phyloP scores from a whole-genome alignment of 1,140 invertebrate species.

The Trialeurodes vaporariorum region DNA sequence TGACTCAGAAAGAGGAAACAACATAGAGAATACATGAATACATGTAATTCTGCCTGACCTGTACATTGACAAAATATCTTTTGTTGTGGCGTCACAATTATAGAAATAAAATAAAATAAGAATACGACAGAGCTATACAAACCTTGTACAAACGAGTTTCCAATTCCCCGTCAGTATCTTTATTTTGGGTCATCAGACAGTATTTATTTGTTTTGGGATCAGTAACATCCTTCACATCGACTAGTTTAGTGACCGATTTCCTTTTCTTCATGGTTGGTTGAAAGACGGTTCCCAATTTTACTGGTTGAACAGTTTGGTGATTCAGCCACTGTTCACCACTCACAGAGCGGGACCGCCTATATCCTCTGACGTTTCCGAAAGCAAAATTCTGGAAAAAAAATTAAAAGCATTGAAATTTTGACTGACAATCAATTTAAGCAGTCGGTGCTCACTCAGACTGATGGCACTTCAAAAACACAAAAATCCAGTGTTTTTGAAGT shows the following conservation, averaged over 20 bases:
- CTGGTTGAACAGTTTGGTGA: slow-evolving; percentile 62
- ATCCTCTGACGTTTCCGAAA: neutral
- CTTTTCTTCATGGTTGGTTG: slow-evolving; percentile 69
- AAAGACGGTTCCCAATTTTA: slow-evolving; percentile 70
- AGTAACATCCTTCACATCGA: slow-evolving; percentile 53
- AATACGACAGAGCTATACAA: too few species aligned
- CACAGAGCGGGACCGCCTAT: neutral
- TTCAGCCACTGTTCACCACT: slow-evolving; percentile 69
- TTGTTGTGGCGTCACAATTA: neutral
- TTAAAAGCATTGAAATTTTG: too few species aligned
- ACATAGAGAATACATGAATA: too few species aligned
- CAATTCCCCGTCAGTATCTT: slow-evolving; percentile 80
- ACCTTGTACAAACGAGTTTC: slow-evolving; percentile 89
- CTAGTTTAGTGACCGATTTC: slow-evolving; percentile 71
- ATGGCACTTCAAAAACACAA: too few species aligned
- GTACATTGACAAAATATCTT: too few species aligned
- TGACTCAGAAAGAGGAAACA: too few species aligned
- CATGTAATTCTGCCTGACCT: too few species aligned
- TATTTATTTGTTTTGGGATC: slow-evolving; percentile 73
- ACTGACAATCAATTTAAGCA: too few species aligned
- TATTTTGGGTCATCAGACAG: slow-evolving; percentile 79
- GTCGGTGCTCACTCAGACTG: too few species aligned
- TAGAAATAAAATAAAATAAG: neutral
- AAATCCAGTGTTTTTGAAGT: too few species aligned
- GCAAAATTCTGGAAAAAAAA: neutral